Conservation (phyloP, 2,113 vertebrate species). For the Oncorhynchus kisutch region DNA sequence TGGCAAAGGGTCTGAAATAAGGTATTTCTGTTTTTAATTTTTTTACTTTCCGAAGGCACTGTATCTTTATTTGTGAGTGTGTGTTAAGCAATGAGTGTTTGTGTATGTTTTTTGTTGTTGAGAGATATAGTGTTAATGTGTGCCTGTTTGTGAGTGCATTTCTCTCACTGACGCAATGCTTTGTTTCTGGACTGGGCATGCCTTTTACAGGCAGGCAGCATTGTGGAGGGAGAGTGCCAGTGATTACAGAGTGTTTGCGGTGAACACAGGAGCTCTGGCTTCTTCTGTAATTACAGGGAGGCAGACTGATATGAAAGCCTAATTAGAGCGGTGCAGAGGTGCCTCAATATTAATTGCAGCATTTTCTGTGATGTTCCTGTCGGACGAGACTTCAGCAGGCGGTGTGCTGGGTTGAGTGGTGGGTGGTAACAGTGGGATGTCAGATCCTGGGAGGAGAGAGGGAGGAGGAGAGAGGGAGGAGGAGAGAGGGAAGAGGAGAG, state of each 20-base stretch:
- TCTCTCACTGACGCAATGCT: conserved; percentile 2
- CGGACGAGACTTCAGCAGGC: conserved; percentile 36
- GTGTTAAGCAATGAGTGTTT: not conserved
- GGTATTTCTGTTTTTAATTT: too few relatives aligned
- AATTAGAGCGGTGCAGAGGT: conserved; percentile 66
- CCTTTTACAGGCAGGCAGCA: conserved; percentile 25
- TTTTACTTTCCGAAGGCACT: too few relatives aligned
- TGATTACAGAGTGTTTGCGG: conserved; percentile 59
- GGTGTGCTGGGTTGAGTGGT: conserved; percentile 44
- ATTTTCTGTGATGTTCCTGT: conserved; percentile 49
- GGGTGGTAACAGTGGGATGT: conserved; percentile 44
- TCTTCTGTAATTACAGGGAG: conserved; percentile 66
- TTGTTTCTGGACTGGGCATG: conserved; percentile 26
- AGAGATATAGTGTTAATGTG: too few relatives aligned
- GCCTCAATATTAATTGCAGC: conserved; percentile 58
- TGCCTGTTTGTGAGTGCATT: not conserved
- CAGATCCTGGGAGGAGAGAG: conserved; percentile 11
- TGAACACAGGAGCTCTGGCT: conserved; percentile 44
- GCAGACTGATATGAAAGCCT: conserved; percentile 62
- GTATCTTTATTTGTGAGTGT: not conserved
- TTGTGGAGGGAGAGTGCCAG: conserved; percentile 37
- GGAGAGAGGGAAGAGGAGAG: not conserved
- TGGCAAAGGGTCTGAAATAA: too few relatives aligned
- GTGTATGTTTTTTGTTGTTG: too few relatives aligned
- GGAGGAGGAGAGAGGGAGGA: not conserved